Evolutionary conservation across 2,797 vertebrate genomes (phyloP).

Genomic region (Helarctos malayanus): DNA sequence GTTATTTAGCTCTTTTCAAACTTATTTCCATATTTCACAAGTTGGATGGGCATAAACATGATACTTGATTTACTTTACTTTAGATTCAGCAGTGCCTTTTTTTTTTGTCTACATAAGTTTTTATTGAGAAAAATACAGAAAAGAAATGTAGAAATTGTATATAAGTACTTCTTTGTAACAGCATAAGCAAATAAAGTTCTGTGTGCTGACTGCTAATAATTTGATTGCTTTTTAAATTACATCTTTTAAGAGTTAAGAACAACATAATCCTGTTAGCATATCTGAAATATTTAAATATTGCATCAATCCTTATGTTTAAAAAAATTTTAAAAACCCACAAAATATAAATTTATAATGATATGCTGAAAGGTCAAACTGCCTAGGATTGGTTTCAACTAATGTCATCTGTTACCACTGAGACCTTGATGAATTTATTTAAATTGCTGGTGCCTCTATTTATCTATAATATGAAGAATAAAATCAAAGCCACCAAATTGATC

Average conservation of each 20-base stretch:
- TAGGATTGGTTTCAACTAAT: background rate
- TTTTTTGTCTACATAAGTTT: background rate
- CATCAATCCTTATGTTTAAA: background rate
- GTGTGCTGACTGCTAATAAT: background rate
- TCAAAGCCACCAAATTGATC: background rate
- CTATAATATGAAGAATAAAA: background rate
- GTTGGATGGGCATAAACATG: background rate
- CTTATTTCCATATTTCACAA: background rate
- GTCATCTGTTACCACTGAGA: background rate
- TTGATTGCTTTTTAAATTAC: background rate
- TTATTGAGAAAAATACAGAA: background rate
- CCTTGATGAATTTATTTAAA: background rate
- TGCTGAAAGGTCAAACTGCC: background rate
- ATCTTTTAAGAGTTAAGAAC: background rate
- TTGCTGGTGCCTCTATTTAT: background rate
- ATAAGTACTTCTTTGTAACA: background rate
- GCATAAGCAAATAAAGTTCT: background rate
- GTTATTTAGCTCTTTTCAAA: background rate
- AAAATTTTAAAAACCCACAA: background rate
- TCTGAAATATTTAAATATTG: background rate
- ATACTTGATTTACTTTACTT: constrained; percentile 19
- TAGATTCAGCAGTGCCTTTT: background rate
- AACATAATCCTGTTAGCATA: background rate
- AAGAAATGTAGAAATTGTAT: background rate
- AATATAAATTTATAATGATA: constrained; percentile 13